phyloP scores from a whole-genome alignment of 53 echinoderm and acorn worm genomes.

The Temnopleurus reevesii region DNA sequence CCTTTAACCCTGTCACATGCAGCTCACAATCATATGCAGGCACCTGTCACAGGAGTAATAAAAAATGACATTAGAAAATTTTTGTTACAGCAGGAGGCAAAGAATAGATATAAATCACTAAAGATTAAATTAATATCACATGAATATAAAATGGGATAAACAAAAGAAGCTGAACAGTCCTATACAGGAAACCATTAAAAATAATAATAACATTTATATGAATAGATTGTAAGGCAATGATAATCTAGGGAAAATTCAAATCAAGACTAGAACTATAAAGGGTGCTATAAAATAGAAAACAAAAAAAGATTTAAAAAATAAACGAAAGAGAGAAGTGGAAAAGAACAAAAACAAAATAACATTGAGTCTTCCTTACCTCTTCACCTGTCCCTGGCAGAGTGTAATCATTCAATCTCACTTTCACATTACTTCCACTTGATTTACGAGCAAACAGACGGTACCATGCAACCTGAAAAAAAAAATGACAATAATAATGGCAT shows the following conservation, averaged over 20 bases:
- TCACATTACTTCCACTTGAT: conserved; percentile 91
- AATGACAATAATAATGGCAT: too few relatives aligned
- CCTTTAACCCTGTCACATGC: conserved; percentile 74
- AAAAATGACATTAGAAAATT: not conserved
- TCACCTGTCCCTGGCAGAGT: conserved; percentile 89
- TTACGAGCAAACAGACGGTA: conserved; percentile 90
- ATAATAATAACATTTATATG: too few relatives aligned
- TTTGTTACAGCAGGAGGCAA: too few relatives aligned
- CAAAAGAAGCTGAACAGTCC: too few relatives aligned
- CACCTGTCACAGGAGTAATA: conserved; percentile 55
- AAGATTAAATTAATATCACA: too few relatives aligned
- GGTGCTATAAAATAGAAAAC: not conserved
- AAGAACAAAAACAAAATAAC: not conserved
- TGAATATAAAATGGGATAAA: too few relatives aligned
- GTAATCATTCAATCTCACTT: conserved; percentile 95
- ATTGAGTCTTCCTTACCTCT: conserved; percentile 67
- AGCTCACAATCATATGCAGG: conserved; percentile 98
- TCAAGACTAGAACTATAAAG: too few relatives aligned
- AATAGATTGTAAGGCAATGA: too few relatives aligned
- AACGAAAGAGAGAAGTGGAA: not conserved
- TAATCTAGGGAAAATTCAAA: too few relatives aligned
- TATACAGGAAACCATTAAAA: too few relatives aligned
- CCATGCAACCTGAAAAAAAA: conserved; percentile 80
- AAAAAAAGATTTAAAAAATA: not conserved
- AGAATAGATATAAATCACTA: too few relatives aligned